Conservation (phyloP, 2,797 vertebrate species). For the Sebastolobus altivelis region DNA sequence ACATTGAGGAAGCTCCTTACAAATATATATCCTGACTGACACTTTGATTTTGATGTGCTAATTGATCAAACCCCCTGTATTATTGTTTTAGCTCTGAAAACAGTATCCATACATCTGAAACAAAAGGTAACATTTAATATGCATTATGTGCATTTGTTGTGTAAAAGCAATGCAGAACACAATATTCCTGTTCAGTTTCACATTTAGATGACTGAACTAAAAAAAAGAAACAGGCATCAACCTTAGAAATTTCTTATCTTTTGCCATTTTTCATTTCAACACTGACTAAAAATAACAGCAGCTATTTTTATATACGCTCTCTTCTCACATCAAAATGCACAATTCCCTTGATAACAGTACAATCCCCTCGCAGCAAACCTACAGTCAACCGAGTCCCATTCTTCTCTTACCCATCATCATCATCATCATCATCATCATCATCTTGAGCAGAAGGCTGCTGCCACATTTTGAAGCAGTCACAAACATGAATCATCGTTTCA, state of each 20-base stretch:
- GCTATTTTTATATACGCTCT: slow-evolving; percentile 32
- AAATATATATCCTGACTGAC: neutral
- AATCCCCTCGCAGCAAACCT: neutral
- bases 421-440: slow-evolving; percentile 6
- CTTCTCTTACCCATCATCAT: slow-evolving; percentile 52
- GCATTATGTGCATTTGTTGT: neutral
- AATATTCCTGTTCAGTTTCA: neutral
- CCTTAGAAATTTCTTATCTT: neutral
- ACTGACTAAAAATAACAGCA: slow-evolving; percentile 41
- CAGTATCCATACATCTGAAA: neutral
- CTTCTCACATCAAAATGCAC: slow-evolving; percentile 12
- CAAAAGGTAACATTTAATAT: neutral
- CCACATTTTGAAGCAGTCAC: slow-evolving; percentile 79
- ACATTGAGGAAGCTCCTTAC: neutral
- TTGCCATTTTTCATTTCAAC: slow-evolving; percentile 2
- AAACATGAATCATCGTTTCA: slow-evolving; percentile 75
- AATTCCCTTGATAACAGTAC: slow-evolving; percentile 8
- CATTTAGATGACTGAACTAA: neutral
- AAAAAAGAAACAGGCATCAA: slow-evolving; percentile 5
- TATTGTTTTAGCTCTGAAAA: neutral
- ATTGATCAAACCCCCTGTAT: no score
- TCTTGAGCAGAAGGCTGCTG: slow-evolving; percentile 42
- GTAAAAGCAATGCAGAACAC: neutral
- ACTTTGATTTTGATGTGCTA: neutral
- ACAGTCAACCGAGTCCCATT: neutral